Evolutionary conservation across 2,888 invertebrate genomes (phyloP).

Genomic region (Chrysolina americana): DNA sequence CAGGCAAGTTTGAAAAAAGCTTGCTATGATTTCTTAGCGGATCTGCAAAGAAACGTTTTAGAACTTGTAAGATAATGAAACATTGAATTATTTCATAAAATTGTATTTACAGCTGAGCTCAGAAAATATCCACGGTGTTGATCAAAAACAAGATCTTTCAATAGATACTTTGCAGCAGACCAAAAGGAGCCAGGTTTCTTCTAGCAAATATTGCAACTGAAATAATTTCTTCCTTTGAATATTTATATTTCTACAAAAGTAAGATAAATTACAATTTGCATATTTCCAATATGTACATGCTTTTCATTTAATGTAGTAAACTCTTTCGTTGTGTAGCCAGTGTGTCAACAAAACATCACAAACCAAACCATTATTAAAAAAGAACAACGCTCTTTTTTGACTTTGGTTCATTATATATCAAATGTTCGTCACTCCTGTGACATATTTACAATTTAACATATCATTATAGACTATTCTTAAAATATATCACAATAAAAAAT

Average conservation of each 20-base stretch:
- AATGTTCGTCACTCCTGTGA: slow-evolving; percentile 23
- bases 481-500: slow-evolving; percentile 34
- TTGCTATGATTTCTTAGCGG: not conserved
- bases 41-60: not conserved
- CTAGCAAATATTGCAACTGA: not conserved
- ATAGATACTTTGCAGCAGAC: no score
- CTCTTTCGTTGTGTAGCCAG: slow-evolving; percentile 44
- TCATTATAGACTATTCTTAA: slow-evolving; percentile 13
- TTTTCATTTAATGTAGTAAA: not conserved
- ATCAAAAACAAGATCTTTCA: not conserved
- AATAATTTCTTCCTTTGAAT: not conserved
- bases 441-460: slow-evolving; percentile 26
- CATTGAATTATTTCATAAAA: no score
- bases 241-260: slow-evolving; percentile 34
- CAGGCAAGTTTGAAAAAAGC: slow-evolving; percentile 30
- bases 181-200: not conserved
- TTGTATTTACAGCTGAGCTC: not conserved
- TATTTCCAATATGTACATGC: slow-evolving; percentile 39
- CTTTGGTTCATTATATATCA: slow-evolving; percentile 43
- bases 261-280: slow-evolving; percentile 21
- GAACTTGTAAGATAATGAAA: not conserved
- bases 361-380: slow-evolving; percentile 37
- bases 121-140: not conserved
- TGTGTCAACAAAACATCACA: slow-evolving; percentile 36
- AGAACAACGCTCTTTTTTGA: slow-evolving; percentile 35